Evolutionary conservation across 2,888 invertebrate species (phyloP).

Genomic region (Rosalia funebris): DNA sequence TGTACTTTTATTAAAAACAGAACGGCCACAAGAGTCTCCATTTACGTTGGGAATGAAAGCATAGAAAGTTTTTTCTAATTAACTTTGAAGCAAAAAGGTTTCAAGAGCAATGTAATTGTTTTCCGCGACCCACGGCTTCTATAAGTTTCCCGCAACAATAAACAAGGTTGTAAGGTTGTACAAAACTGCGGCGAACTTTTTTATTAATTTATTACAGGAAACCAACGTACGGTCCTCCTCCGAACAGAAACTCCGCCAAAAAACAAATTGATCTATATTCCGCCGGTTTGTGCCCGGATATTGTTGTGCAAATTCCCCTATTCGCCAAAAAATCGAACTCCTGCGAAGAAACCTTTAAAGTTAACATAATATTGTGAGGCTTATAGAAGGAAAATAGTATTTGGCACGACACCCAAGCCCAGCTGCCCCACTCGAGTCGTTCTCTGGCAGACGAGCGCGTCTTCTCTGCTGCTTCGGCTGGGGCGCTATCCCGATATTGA

Average conservation of each 20-base stretch:
- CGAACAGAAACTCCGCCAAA: no score
- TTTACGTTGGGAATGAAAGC: no score
- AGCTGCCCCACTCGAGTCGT: constrained; percentile 46
- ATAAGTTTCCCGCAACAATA: background rate
- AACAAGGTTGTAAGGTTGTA: constrained; percentile 1
- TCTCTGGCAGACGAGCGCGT: constrained; percentile 40
- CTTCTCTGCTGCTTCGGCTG: constrained; percentile 42
- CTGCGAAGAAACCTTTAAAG: constrained; percentile 46
- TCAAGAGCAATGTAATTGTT: background rate
- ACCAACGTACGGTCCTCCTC: background rate
- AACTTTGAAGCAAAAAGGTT: background rate
- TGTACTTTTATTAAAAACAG: no score
- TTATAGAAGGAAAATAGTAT: constrained; percentile 52
- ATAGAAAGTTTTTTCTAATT: no score
- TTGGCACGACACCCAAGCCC: constrained; percentile 50
- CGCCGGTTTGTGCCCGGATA: constrained; percentile 33
- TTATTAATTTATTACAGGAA: background rate
- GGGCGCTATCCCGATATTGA: constrained; percentile 57
- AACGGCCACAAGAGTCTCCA: no score
- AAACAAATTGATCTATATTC: constrained; percentile 22
- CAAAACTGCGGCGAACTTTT: constrained; percentile 1
- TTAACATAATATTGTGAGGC: constrained; percentile 53
- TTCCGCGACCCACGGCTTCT: background rate
- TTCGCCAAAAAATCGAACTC: constrained; percentile 43
- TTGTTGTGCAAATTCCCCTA: constrained; percentile 44